Percentiles rank a stretch among this genome's conserved stretches.
Evolutionary conservation across 2,888 invertebrate species (phyloP).

Genomic region (Teleiodes luculella): DNA sequence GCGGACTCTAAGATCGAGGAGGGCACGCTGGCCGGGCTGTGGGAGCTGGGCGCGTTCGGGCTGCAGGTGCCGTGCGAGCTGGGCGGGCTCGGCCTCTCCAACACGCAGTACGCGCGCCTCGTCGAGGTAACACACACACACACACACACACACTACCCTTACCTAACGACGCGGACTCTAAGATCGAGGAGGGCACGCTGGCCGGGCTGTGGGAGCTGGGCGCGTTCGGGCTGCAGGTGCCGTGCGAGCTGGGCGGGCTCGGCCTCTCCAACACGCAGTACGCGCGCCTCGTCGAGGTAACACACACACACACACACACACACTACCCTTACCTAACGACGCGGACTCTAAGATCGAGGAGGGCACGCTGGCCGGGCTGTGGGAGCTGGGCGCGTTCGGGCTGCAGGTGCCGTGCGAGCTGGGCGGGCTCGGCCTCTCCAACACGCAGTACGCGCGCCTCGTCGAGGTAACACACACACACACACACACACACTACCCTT

Average conservation of each 20-base stretch:
- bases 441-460: constrained; percentile 95
- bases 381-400: neutral
- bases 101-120: constrained; percentile 95
- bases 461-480: no score
- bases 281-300: constrained; percentile 91
- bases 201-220: constrained; percentile 93
- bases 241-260: constrained; percentile 93
- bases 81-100: constrained; percentile 90
- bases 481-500: no score
- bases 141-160: no score
- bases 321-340: no score
- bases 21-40: neutral
- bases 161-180: no score
- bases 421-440: constrained; percentile 90
- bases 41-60: neutral
- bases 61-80: constrained; percentile 86
- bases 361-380: neutral
- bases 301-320: no score
- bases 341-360: neutral
- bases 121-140: no score
- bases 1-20: neutral
- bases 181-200: neutral
- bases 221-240: constrained; percentile 92
- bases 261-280: constrained; percentile 93
- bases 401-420: constrained; percentile 87